Evolutionary conservation across 2,113 vertebrate species (phyloP).

Genomic region (Pelusios castaneus): DNA sequence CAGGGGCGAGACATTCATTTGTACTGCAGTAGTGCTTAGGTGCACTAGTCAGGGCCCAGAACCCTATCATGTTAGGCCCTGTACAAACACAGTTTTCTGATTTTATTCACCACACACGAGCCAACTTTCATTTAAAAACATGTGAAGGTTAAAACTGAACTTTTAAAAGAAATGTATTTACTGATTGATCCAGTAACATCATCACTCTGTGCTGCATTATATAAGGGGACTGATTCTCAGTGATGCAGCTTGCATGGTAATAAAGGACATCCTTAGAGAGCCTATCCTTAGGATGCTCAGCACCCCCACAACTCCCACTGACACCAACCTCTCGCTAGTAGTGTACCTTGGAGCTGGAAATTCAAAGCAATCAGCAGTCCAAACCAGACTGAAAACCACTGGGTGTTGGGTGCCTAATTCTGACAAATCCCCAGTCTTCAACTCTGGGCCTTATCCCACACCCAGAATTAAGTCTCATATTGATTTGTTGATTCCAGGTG

Average conservation of each 20-base stretch:
- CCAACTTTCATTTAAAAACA: background rate
- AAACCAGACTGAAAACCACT: background rate
- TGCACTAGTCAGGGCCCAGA: background rate
- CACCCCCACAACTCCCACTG: background rate
- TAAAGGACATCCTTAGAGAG: background rate
- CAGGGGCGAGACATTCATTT: background rate
- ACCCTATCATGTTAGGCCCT: too few relatives aligned
- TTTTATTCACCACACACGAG: background rate
- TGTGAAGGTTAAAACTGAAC: fast-evolving
- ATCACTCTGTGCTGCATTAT: fast-evolving
- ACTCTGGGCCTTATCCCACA: background rate
- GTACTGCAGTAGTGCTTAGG: background rate
- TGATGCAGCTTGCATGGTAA: background rate
- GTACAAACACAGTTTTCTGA: background rate
- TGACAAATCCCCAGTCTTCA: background rate
- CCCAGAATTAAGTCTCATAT: background rate
- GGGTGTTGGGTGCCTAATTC: background rate
- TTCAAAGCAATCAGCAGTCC: background rate
- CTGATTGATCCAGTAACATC: background rate
- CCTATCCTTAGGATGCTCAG: background rate
- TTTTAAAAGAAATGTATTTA: background rate
- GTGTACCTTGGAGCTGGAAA: background rate
- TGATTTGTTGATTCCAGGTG: background rate
- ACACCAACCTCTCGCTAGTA: background rate
- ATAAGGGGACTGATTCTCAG: background rate